Conservation (phyloP, 1,140 invertebrate species). For the Harlomillsia oculata region DNA sequence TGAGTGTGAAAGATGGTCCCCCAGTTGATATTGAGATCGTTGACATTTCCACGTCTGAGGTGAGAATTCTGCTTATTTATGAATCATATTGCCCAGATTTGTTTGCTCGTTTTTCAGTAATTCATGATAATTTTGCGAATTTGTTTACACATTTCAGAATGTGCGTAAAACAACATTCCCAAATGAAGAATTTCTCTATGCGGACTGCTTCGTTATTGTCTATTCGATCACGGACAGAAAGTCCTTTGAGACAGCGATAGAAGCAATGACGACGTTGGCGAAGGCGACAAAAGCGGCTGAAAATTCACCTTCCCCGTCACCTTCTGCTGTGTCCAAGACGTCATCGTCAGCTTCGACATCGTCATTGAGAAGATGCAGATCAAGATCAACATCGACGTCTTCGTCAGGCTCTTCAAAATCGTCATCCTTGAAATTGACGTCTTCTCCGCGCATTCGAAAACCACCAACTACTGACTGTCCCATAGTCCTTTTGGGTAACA, state of each 20-base stretch:
- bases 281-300: too few relatives aligned
- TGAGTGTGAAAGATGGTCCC: conserved; percentile 54
- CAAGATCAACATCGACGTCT: background rate
- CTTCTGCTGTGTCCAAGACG: conserved; percentile 1
- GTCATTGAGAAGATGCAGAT: conserved; percentile 1
- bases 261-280: conserved; percentile 51
- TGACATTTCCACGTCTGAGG: conserved; percentile 52
- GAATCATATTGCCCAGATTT: too few relatives aligned
- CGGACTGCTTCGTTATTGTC: conserved; percentile 65
- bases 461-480: conserved; percentile 38
- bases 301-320: too few relatives aligned
- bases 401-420: background rate
- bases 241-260: conserved; percentile 57
- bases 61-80: too few relatives aligned
- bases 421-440: background rate
- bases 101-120: too few relatives aligned
- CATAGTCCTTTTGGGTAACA: conserved; percentile 59
- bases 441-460: conserved; percentile 5
- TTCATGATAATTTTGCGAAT: too few relatives aligned
- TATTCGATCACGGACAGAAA: conserved; percentile 64
- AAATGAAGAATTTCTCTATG: conserved; percentile 57
- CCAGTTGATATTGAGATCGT: conserved; percentile 64
- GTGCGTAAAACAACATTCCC: conserved; percentile 42
- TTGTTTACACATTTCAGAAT: too few relatives aligned
- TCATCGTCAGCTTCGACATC: background rate